Base-by-base conservation (phyloP, 2,888 invertebrate species). In the Drosophila histrio region DNA sequence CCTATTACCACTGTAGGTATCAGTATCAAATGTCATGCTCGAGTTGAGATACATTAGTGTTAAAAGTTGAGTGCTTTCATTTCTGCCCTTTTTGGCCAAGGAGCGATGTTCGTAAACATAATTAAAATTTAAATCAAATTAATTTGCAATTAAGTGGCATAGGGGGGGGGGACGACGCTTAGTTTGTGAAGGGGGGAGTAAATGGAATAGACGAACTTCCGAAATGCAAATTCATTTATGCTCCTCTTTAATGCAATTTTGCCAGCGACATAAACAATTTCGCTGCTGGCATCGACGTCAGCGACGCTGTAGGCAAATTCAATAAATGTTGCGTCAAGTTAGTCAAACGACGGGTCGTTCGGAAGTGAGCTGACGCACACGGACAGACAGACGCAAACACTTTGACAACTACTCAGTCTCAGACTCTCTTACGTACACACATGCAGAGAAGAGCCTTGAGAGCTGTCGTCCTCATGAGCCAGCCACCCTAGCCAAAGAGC, bases 41-140 rank as follows among this genome's bases (percentile, higher is more conserved):
- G 4, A 3, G 38, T 17, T 24, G 44, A 9, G n/a, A 15, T 22
- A 52, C 28, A 46, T 32, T 19, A 54, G 38, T 49, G 57, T 36
- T 58, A 53, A 63, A 30, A 32, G 66, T 39, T 59, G 49, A 11
- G 60, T 47, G 47, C 39, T 43, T 34, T 32, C 26, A 17, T 28
- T 13, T 39, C 17, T 34, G 46, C 28, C 54, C 43, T 36, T 17
- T 30, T 46, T 19, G 11, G 21, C 41, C 34, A 19, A 17, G 32
- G 15, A 22, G 26, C 30, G 26, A 36, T 64, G 76, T 76, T 87
- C 79, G 69, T 68, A 63, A 72, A 63, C 66, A 72, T 84, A 76
- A 83, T 84, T 80, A 78, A 78, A 68, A 66, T 78, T 70, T 58
- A 80, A 87, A 83, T 84, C 72, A 73, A 83, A 80, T 87, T 81